Conservation (phyloP, 2,888 invertebrate genomes). For the Callyntrura sp. region DNA sequence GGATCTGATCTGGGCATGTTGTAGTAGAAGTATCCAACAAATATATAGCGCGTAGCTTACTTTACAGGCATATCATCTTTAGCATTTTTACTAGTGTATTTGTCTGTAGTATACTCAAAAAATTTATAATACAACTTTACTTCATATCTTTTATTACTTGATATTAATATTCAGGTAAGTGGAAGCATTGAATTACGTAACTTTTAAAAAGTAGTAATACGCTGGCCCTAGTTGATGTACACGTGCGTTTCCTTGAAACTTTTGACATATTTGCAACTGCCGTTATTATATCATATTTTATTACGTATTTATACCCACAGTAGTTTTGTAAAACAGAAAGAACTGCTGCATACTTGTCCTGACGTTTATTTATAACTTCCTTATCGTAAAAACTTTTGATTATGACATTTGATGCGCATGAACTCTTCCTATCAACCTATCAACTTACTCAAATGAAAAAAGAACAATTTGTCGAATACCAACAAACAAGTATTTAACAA, state of each 20-base stretch:
- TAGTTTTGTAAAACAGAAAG: background rate
- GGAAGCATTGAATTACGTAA: constrained; percentile 39
- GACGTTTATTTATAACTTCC: constrained; percentile 58
- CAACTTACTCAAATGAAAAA: background rate
- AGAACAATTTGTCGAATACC: constrained; percentile 5
- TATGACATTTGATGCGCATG: constrained; percentile 53
- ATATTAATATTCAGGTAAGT: constrained; percentile 44
- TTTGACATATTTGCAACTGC: constrained; percentile 45
- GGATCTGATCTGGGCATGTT: background rate
- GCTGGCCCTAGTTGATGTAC: background rate
- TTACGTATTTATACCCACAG: background rate
- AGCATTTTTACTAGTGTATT: background rate
- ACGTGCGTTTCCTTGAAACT: constrained; percentile 54
- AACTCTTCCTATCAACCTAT: constrained; percentile 40
- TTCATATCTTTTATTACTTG: constrained; percentile 34
- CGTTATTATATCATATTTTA: constrained; percentile 15
- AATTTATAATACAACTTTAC: background rate
- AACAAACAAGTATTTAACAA: background rate
- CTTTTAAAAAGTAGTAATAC: background rate
- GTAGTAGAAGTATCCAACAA: background rate
- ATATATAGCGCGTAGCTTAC: background rate
- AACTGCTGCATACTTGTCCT: constrained; percentile 31
- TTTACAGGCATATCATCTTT: background rate
- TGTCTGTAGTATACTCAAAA: no score
- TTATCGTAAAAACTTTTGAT: constrained; percentile 54